Percentiles rank a stretch among this genome's conserved stretches.
phyloP scores from a whole-genome alignment of 2,797 vertebrate genomes.

The Crocidura indochinensis region DNA sequence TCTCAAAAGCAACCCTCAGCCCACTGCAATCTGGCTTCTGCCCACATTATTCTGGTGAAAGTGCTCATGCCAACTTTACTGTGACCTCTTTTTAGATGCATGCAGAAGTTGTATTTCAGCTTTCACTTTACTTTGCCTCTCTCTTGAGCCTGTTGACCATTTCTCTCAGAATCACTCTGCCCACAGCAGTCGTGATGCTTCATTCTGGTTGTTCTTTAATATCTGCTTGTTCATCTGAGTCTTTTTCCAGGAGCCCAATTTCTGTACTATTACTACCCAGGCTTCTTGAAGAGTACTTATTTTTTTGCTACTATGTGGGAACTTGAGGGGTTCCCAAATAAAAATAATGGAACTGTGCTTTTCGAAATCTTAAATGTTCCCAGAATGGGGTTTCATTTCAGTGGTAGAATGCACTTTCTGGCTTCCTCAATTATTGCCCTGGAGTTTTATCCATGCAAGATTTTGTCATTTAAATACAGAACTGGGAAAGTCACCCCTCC shows the following conservation, averaged over 20 bases:
- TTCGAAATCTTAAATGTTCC: not conserved
- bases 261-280: not conserved
- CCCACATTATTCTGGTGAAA: conserved; percentile 59
- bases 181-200: not conserved
- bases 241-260: not conserved
- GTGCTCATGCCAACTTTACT: conserved; percentile 26
- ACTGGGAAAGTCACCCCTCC: not conserved
- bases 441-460: too few relatives aligned
- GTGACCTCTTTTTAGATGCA: conserved; percentile 62
- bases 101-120: not conserved
- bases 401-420: too few relatives aligned
- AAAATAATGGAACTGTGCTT: not conserved
- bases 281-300: not conserved
- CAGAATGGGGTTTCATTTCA: too few relatives aligned
- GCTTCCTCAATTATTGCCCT: too few relatives aligned
- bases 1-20: conserved; percentile 68
- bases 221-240: not conserved
- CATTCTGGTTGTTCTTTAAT: not conserved
- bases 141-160: not conserved
- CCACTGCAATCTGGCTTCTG: conserved; percentile 79
- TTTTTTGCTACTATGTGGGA: not conserved
- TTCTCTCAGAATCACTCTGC: not conserved
- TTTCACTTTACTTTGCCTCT: not conserved
- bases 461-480: too few relatives aligned
- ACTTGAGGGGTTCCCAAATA: not conserved